Percentiles rank a stretch among this genome's conserved stretches.
Conservation (phyloP, 2,888 invertebrate genomes). For the Petrophora chlorosata region DNA sequence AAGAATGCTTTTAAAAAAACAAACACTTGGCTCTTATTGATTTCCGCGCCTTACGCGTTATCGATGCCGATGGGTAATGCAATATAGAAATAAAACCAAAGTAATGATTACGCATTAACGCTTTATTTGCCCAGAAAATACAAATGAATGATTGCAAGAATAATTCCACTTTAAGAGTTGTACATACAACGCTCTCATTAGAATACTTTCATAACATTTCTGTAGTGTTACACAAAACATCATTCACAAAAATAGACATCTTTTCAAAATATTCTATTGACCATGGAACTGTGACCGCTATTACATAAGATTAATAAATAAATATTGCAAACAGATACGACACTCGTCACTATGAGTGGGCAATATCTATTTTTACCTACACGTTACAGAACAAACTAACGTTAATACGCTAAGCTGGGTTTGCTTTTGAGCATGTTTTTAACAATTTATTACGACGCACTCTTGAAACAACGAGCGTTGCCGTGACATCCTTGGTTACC, state of each 20-base stretch:
- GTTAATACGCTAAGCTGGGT: slow-evolving; percentile 19
- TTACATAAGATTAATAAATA: slow-evolving; percentile 40
- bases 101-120: slow-evolving; percentile 69
- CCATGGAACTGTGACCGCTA: slow-evolving; percentile 74
- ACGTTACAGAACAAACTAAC: slow-evolving; percentile 10
- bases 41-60: too few relatives aligned
- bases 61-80: too few relatives aligned
- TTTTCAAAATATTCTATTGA: slow-evolving; percentile 64
- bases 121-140: slow-evolving; percentile 83
- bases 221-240: slow-evolving; percentile 57
- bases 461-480: too few relatives aligned
- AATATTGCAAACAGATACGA: slow-evolving; percentile 45
- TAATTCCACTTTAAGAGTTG: slow-evolving; percentile 63
- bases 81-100: slow-evolving; percentile 50
- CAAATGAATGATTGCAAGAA: slow-evolving; percentile 79
- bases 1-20: too few relatives aligned
- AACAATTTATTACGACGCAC: neutral
- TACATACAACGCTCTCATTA: slow-evolving; percentile 55
- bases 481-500: too few relatives aligned
- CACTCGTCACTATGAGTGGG: slow-evolving; percentile 23
- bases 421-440: slow-evolving; percentile 13
- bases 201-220: slow-evolving; percentile 20
- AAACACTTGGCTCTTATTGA: too few relatives aligned
- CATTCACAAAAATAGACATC: slow-evolving; percentile 78
- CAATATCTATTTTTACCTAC: slow-evolving; percentile 13